These are phyloP conservation scores for Drymonia ruficornis DNA, from an alignment of 2,888 invertebrate genomes.

Conservation along the genomic window DNA sequence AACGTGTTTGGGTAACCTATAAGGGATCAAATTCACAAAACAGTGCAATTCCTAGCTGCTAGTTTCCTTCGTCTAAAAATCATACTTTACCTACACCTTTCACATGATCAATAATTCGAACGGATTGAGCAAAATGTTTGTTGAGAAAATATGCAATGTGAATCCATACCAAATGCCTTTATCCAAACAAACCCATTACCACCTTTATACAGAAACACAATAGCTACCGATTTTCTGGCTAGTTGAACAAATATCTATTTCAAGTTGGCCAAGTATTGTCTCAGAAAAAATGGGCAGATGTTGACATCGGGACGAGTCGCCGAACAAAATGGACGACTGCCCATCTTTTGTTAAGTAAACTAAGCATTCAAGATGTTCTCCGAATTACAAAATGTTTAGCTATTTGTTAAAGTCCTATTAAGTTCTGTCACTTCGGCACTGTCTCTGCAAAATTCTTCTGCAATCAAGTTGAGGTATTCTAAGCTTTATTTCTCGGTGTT, in stretches of 20 bases:
- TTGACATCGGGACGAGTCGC: slow-evolving; percentile 66
- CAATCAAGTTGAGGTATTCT: slow-evolving; percentile 25
- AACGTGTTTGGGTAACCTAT: too few relatives aligned
- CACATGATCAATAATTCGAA: neutral
- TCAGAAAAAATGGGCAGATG: slow-evolving; percentile 75
- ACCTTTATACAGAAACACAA: slow-evolving; percentile 64
- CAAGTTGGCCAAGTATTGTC: slow-evolving; percentile 63
- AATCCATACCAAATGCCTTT: slow-evolving; percentile 53
- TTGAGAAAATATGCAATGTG: slow-evolving; percentile 44
- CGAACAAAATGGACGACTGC: slow-evolving; percentile 66
- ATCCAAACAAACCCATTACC: slow-evolving; percentile 65
- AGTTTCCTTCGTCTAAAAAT: too few relatives aligned
- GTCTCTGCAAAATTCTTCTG: slow-evolving; percentile 48
- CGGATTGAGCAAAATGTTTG: slow-evolving; percentile 21
- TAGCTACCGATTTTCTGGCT: slow-evolving; percentile 80
- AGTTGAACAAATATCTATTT: slow-evolving; percentile 81
- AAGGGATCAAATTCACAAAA: too few relatives aligned
- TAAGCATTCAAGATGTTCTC: slow-evolving; percentile 77
- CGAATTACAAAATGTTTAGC: slow-evolving; percentile 83
- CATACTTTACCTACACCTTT: too few relatives aligned
- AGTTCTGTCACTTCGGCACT: slow-evolving; percentile 75
- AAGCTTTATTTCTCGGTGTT: slow-evolving; percentile 29
- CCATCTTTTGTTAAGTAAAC: slow-evolving; percentile 75
- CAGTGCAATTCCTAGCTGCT: too few relatives aligned
- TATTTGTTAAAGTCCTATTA: slow-evolving; percentile 84